Conservation (phyloP, 1,140 invertebrate genomes). For the Aphelinus atriplicis region DNA sequence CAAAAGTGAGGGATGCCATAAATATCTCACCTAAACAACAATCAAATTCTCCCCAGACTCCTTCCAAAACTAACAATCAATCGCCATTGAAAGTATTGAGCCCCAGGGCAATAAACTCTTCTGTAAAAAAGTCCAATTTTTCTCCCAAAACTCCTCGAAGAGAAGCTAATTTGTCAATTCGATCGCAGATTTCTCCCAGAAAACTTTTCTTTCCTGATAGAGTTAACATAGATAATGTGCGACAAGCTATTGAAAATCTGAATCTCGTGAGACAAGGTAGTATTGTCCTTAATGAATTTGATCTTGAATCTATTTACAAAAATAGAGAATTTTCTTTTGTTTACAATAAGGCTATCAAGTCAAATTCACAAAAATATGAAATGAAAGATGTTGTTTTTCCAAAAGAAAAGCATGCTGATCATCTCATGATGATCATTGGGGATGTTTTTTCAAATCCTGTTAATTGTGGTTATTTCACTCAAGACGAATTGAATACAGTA, state of each 20-base stretch:
- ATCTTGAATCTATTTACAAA: constrained; percentile 53
- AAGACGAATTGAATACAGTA: constrained; percentile 51
- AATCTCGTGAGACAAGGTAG: constrained; percentile 50
- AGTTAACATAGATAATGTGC: constrained; percentile 32
- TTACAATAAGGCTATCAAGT: constrained; percentile 38
- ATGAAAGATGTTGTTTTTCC: constrained; percentile 46
- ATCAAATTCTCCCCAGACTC: neutral
- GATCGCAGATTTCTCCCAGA: neutral
- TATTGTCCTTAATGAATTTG: constrained; percentile 47
- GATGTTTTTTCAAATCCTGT: constrained; percentile 53
- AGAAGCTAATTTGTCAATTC: neutral
- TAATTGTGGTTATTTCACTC: constrained; percentile 58
- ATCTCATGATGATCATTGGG: constrained; percentile 46
- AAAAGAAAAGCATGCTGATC: constrained; percentile 46
- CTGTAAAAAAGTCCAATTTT: neutral
- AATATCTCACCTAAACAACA: neutral
- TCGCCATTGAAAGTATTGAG: neutral
- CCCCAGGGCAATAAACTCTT: neutral
- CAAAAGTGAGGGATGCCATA: neutral
- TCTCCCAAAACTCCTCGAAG: neutral
- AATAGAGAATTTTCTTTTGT: constrained; percentile 40
- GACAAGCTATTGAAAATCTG: constrained; percentile 48
- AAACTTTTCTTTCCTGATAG: constrained; percentile 41
- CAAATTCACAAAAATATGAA: constrained; percentile 45
- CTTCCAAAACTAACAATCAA: neutral